Evolutionary conservation across 2,797 vertebrate genomes (phyloP), one percentile per base, ranked within the genome.

Genomic region (Myotis planiceps): DNA sequence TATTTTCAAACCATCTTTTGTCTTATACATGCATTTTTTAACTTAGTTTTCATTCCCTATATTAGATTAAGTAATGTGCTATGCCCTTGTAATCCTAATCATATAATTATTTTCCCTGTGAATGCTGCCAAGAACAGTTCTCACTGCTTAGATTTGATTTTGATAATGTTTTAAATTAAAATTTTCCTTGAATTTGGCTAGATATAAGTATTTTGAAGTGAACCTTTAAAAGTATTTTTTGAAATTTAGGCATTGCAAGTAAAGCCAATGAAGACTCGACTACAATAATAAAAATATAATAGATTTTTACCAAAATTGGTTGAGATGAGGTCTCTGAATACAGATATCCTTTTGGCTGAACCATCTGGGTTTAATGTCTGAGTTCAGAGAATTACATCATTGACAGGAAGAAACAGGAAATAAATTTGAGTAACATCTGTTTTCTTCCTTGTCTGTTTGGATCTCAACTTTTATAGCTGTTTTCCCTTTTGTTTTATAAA

Each of bases 361-460:
- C 89, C 96, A 97, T 98, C 96, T 96, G 94, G 92, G 84, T 82
- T 97, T 96, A 94, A 97, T 96, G 94, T 96, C 83, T 97, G 92
- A 97, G 79, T 94, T 94, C 65, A 94, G 83, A 95, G 85, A 94
- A 92, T 97, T 97, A 96, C 97, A 96, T 98, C 98, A 97, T 27
- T 95, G 96, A 96, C 96, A 97, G 85, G 88, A 97, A 97, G 96
- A 97, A 96, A 96, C 72, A 97, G 92, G 94, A 98, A 98, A 98
- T 97, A 96, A 94, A 96, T 96, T 94, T 95, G 91, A 95, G 82
- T 90, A 97, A 97, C 97, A 98, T 98, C 97, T 98, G 97, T 95
- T 98, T 98, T 97, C 95, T 94, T 96, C 94, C 75, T 97, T 97
- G 95, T 97, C 95, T 94, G 27, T 94, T 96, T 97, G 96, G 86